phyloP scores from a whole-genome alignment of 2,888 invertebrate species.

The Dryobota labecula region DNA sequence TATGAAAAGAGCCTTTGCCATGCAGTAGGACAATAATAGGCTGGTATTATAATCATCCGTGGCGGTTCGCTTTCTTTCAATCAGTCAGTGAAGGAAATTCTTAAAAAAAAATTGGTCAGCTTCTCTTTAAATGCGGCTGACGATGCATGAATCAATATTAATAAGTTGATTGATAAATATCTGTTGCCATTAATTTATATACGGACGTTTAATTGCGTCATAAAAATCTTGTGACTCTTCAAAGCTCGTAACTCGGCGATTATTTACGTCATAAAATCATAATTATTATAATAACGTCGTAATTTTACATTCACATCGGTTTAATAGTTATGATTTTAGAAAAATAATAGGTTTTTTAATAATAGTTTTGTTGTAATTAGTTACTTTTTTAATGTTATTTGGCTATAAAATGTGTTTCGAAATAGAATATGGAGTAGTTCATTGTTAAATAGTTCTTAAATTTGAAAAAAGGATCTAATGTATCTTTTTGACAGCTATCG shows the following conservation, averaged over 20 bases:
- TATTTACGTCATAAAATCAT: slow-evolving; percentile 62
- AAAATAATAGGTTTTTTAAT: slow-evolving; percentile 47
- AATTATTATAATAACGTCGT: slow-evolving; percentile 61
- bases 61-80: neutral
- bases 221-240: slow-evolving; percentile 53
- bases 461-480: slow-evolving; percentile 33
- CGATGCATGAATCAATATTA: slow-evolving; percentile 45
- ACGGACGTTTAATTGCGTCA: slow-evolving; percentile 41
- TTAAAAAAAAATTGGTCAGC: slow-evolving; percentile 5
- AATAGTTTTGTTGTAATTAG: slow-evolving; percentile 52
- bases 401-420: slow-evolving; percentile 27
- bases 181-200: slow-evolving; percentile 50
- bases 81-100: neutral
- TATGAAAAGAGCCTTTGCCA: too few relatives aligned
- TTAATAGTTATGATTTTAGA: slow-evolving; percentile 39
- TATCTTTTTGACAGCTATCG: slow-evolving; percentile 48
- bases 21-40: too few relatives aligned
- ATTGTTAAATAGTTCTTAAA: slow-evolving; percentile 35
- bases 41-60: too few relatives aligned
- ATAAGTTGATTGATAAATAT: slow-evolving; percentile 59
- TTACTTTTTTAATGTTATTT: slow-evolving; percentile 38
- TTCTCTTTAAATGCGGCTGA: slow-evolving; percentile 21
- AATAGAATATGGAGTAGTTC: slow-evolving; percentile 37
- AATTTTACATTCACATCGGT: slow-evolving; percentile 48
- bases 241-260: slow-evolving; percentile 52